Base-by-base conservation (phyloP, 2,888 invertebrate species). In the Phrixothrix hirtus region DNA sequence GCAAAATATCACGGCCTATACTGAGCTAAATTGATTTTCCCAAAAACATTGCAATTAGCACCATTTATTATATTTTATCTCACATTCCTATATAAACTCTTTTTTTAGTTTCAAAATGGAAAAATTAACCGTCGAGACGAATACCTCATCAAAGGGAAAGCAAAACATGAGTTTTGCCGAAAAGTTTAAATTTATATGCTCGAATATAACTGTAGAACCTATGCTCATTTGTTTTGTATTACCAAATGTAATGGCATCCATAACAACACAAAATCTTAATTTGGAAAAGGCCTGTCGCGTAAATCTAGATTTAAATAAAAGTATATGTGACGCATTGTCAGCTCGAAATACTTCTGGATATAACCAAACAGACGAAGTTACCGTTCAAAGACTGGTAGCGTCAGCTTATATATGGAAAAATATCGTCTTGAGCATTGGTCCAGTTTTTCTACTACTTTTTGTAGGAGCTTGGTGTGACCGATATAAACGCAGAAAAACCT, bases 251-350 rank as follows among this genome's bases (percentile, higher is more conserved):
- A 67, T 81, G 26, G 83, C 88, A 1, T 81, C 83, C 14, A 68
- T 91, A 58, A 88, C 89, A 11, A 88, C 88, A 36, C 89, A 89
- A 73, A 90, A 91, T 74, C 77, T 91, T 42, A 89, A 88, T 69
- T 77, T 91, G 67, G 90, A 90, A 72, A 91, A 91, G 73, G 89
- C 89, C 0, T 91, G 91, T 69, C 77, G 89, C 55, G 89, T 90
- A 1, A 91, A 91, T 72, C 78, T 90, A 62, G 78, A 76, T 6
- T 87, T 85, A 62, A 80, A 84, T 0, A 81, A 83, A 49, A 81
- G 82, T 49, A 80, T 89, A 2, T 91, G 91, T 70, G 84, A 85
- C 63, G 88, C 90, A 0, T 72, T 91, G 25, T 82, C 87, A 0
- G 78, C 79, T 32, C 79, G 89, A 65, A 83, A 89, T 62, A 86